Base-by-base conservation (phyloP, 2,888 invertebrate genomes). In the Acronicta aceris region DNA sequence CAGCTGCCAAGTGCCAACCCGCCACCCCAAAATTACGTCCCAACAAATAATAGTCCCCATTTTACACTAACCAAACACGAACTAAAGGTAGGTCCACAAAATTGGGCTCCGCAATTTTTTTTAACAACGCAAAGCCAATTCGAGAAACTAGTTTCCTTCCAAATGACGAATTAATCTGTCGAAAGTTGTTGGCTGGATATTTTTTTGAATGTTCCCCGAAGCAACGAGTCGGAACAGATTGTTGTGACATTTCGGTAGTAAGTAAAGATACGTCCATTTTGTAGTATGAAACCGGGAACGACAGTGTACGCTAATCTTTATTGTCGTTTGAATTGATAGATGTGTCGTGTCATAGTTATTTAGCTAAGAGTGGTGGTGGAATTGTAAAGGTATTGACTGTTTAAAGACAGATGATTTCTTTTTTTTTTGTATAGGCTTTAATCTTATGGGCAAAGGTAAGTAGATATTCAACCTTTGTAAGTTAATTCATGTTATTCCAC, bases 141-240 rank as follows among this genome's bases (percentile, higher is more conserved):
- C 40, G 48, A 85, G 76, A 84, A 86, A 87, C 89, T 91, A 90
- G 87, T 90, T 89, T 87, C 84, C 76, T 84, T 86, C 79, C 91
- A 93, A 94, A 93, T 93, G 94, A 93, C 93, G 90, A 93, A 92
- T 91, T 94, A 94, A 94, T 93, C 91, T 88, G 86, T 93, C 74
- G 88, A 92, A 91, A 92, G 90, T 90, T 89, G 79, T 77, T 72
- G 80, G 81, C 66, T 63, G 76, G 68, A 56, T 71, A 72, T 81
- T 73, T 81, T 89, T 89, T 89, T 89, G 79, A 82, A 82, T 81
- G 81, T 82, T 88, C 86, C 86, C 81, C 64, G 81, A 87, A 77
- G 85, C 93, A 92, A 87, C 93, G 86, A 88, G 78, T 81, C 89
- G 91, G 60, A 75, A 72, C 86, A 77, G 87, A 92, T 92, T 88